phyloP scores from a whole-genome alignment of 1,140 invertebrate genomes.

The Thaumetopoea pityocampa region DNA sequence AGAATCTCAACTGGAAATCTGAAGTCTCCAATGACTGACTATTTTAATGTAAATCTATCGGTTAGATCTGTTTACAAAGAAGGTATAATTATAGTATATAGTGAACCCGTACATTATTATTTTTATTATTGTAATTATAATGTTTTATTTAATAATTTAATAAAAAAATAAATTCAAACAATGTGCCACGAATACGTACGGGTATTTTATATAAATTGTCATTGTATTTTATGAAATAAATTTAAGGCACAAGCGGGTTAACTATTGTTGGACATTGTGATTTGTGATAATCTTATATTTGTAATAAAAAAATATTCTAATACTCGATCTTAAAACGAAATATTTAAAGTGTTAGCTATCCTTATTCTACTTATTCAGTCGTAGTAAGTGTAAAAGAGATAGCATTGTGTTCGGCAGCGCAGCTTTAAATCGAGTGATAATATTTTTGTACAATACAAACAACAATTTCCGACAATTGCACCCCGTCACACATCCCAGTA shows the following conservation, averaged over 20 bases:
- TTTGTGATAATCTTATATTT: not conserved
- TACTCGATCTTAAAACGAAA: not conserved
- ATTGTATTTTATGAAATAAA: slow-evolving; percentile 26
- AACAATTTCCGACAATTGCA: slow-evolving; percentile 7
- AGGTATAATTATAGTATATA: slow-evolving; percentile 23
- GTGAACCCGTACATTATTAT: slow-evolving; percentile 47
- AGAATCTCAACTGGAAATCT: slow-evolving; percentile 61
- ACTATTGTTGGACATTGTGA: slow-evolving; percentile 18
- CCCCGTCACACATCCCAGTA: slow-evolving; percentile 3
- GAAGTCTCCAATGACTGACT: slow-evolving; percentile 70
- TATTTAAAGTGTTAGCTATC: slow-evolving; percentile 10
- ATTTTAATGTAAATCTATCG: slow-evolving; percentile 37
- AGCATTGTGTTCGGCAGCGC: slow-evolving; percentile 13
- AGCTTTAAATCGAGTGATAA: not conserved
- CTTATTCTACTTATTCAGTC: slow-evolving; percentile 25
- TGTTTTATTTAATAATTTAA: slow-evolving; percentile 27
- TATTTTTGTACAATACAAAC: slow-evolving; percentile 7
- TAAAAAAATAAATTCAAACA: slow-evolving; percentile 27
- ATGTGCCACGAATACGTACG: slow-evolving; percentile 60
- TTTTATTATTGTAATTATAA: slow-evolving; percentile 13
- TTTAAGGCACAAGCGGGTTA: slow-evolving; percentile 17
- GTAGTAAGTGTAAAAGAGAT: slow-evolving; percentile 28
- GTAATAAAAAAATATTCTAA: not conserved
- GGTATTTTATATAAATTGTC: slow-evolving; percentile 47
- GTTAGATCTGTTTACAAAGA: slow-evolving; percentile 49